Percentiles rank a stretch among this genome's conserved stretches.
Evolutionary conservation across 2,797 vertebrate species (phyloP).

Genomic region (Cichlasoma orientale): DNA sequence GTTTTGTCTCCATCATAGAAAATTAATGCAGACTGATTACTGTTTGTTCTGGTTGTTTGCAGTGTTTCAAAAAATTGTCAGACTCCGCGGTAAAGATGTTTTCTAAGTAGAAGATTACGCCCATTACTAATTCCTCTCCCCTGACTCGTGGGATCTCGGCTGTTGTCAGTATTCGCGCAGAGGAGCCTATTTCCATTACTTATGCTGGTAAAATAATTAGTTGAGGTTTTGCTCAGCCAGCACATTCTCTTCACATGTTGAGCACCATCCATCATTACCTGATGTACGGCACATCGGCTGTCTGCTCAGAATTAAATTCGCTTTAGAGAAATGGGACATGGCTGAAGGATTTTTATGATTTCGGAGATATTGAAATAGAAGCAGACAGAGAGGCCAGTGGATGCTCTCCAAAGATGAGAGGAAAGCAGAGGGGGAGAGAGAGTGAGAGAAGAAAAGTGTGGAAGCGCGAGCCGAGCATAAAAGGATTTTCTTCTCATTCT

Average conservation of each 20-base stretch:
- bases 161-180: background rate
- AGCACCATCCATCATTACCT: slow-evolving; percentile 74
- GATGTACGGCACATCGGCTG: slow-evolving; percentile 60
- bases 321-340: slow-evolving; percentile 76
- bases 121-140: slow-evolving; percentile 53
- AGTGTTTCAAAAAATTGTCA: slow-evolving; percentile 37
- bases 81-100: slow-evolving; percentile 50
- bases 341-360: slow-evolving; percentile 81
- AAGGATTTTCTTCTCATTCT: slow-evolving; percentile 71
- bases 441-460: slow-evolving; percentile 20
- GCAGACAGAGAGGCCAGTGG: slow-evolving; percentile 38
- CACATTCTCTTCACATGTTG: slow-evolving; percentile 65
- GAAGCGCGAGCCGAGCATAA: slow-evolving; percentile 53
- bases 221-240: slow-evolving; percentile 64
- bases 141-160: slow-evolving; percentile 33
- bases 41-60: slow-evolving; percentile 22
- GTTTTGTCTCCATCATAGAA: slow-evolving; percentile 30
- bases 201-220: slow-evolving; percentile 68
- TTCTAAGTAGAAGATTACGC: slow-evolving; percentile 38
- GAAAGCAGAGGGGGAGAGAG: background rate
- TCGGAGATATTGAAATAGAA: slow-evolving; percentile 77
- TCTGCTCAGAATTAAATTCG: slow-evolving; percentile 70
- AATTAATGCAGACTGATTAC: slow-evolving; percentile 48
- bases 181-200: slow-evolving; percentile 59
- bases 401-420: slow-evolving; percentile 31